phyloP scores from a whole-genome alignment of 2,113 vertebrate species.

The Paratilapia polleni region DNA sequence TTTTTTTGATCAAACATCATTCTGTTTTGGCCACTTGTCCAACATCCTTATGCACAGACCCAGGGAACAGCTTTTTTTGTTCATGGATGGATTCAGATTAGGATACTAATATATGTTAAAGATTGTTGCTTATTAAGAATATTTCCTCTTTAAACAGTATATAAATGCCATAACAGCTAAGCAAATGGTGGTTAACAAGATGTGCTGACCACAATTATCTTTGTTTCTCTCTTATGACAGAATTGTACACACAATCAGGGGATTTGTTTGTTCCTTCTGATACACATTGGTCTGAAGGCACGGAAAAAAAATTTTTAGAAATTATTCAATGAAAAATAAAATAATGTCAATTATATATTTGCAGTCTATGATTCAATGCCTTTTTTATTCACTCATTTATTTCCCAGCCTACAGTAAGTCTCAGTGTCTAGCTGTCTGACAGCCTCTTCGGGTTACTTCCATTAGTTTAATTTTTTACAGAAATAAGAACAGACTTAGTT shows the following conservation, averaged over 20 bases:
- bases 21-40: constrained; percentile 73
- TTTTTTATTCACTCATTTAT: neutral
- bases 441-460: neutral
- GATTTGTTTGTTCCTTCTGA: constrained; percentile 80
- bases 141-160: constrained; percentile 79
- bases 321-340: constrained; percentile 82
- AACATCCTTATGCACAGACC: constrained; percentile 74
- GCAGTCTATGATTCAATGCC: constrained; percentile 18
- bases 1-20: constrained; percentile 63
- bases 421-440: neutral
- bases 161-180: constrained; percentile 80
- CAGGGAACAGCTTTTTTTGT: constrained; percentile 73
- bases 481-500: neutral
- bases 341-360: constrained; percentile 73
- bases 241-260: constrained; percentile 79
- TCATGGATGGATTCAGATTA: constrained; percentile 74
- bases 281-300: constrained; percentile 80
- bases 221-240: constrained; percentile 76
- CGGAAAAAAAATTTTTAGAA: constrained; percentile 69
- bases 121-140: constrained; percentile 76
- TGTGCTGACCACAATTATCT: constrained; percentile 68
- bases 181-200: constrained; percentile 69
- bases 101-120: constrained; percentile 80
- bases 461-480: neutral
- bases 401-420: neutral